Percentiles rank a stretch among this genome's conserved stretches.
Evolutionary conservation across 2,888 invertebrate genomes (phyloP).

Genomic region (Cryptus viduatorius): DNA sequence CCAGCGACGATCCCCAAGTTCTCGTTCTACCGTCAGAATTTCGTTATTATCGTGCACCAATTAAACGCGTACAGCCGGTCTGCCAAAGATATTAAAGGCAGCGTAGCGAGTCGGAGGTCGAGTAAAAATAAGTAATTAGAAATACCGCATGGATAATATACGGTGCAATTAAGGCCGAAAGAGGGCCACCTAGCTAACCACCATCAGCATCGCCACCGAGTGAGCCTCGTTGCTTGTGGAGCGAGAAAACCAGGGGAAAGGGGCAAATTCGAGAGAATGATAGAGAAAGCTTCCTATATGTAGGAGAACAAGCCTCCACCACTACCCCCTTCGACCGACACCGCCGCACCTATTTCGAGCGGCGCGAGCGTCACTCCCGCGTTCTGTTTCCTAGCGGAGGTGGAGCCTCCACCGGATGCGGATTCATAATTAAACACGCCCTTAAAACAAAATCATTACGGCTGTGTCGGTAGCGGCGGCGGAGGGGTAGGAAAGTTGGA

Average conservation of each 20-base stretch:
- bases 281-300: conserved; percentile 46
- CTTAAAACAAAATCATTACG: conserved; percentile 85
- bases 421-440: conserved; percentile 85
- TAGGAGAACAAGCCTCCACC: conserved; percentile 27
- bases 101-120: conserved; percentile 76
- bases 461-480: conserved; percentile 77
- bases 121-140: conserved; percentile 84
- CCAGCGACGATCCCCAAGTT: conserved; percentile 13
- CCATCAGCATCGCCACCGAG: conserved; percentile 66
- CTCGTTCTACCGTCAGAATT: conserved; percentile 38
- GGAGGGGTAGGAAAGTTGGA: conserved; percentile 38
- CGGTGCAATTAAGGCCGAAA: conserved; percentile 84
- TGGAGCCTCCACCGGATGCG: conserved; percentile 84
- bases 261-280: conserved; percentile 64
- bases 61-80: conserved; percentile 81
- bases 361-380: conserved; percentile 73
- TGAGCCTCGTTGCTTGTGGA: conserved; percentile 59
- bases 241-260: conserved; percentile 42
- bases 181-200: conserved; percentile 80
- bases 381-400: conserved; percentile 78
- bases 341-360: conserved; percentile 71
- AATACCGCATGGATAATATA: conserved; percentile 84
- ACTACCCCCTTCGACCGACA: conserved; percentile 60
- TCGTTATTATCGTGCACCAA: conserved; percentile 78
- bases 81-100: conserved; percentile 83